Percentiles rank a stretch among this genome's conserved stretches.
Conservation (phyloP, 2,113 vertebrate genomes). For the Sinocyclocheilus anophthalmus region DNA sequence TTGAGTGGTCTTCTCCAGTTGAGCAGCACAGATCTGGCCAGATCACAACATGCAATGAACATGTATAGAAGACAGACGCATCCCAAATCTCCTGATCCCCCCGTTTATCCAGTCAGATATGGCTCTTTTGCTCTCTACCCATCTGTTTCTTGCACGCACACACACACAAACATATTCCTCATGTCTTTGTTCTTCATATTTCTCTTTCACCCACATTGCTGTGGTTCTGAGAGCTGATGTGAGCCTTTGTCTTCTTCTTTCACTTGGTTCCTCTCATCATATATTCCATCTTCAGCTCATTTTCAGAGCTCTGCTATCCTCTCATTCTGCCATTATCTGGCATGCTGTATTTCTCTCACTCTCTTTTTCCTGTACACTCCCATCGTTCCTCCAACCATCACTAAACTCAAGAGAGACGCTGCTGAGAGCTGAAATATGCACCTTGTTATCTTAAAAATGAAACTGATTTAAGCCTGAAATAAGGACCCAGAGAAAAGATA, state of each 20-base stretch:
- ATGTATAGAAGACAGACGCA: conserved; percentile 32
- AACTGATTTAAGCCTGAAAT: conserved; percentile 2
- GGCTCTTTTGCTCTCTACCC: neutral
- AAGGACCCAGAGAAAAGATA: neutral
- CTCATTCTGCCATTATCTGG: neutral
- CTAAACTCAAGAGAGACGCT: neutral
- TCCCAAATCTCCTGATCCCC: conserved; percentile 42
- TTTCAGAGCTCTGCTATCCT: neutral
- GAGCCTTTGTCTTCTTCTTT: neutral
- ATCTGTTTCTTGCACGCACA: neutral
- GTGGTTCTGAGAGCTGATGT: neutral
- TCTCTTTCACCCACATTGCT: conserved; percentile 10
- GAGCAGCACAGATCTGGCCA: conserved; percentile 21
- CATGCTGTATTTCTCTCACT: neutral
- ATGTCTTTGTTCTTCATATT: neutral
- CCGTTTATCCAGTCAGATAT: conserved; percentile 13
- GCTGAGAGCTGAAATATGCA: neutral
- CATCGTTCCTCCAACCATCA: neutral
- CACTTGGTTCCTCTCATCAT: neutral
- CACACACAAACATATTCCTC: conserved; percentile 18
- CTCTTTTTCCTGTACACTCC: neutral
- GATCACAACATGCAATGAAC: conserved; percentile 34
- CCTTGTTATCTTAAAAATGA: conserved; percentile 3
- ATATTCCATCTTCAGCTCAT: conserved; percentile 28
- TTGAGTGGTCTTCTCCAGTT: neutral